Evolutionary conservation across 2,797 vertebrate genomes (phyloP).

Genomic region (Champsocephalus gunnari): DNA sequence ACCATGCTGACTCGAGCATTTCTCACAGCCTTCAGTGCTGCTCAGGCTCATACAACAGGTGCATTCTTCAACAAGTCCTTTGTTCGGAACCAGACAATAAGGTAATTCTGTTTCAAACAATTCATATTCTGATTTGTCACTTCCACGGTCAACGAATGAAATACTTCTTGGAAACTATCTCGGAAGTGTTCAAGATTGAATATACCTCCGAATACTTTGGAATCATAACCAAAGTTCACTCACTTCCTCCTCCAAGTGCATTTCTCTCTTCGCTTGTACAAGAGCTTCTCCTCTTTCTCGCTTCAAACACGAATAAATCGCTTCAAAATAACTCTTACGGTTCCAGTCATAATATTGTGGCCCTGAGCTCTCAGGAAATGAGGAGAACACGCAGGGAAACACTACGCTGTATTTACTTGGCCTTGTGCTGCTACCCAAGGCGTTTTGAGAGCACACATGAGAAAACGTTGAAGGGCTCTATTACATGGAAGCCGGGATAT

Average conservation of each 20-base stretch:
- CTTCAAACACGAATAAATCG: conserved; percentile 48
- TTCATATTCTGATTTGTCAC: background rate
- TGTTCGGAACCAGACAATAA: background rate
- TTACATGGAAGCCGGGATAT: conserved; percentile 15
- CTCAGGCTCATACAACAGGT: conserved; percentile 17
- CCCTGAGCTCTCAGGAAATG: conserved; percentile 68
- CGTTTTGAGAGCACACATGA: conserved; percentile 44
- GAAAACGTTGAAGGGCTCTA: conserved; percentile 60
- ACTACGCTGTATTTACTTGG: conserved; percentile 43
- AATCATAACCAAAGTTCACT: conserved; percentile 19
- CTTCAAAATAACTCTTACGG: conserved; percentile 35
- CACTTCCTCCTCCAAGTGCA: conserved; percentile 17
- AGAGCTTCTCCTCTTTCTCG: conserved; percentile 28
- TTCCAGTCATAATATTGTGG: conserved; percentile 68
- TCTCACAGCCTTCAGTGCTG: conserved; percentile 8
- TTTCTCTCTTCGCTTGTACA: conserved; percentile 19
- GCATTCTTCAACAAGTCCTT: conserved; percentile 7
- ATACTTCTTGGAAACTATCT: conserved; percentile 12
- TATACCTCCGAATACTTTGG: conserved; percentile 1
- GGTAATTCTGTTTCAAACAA: background rate
- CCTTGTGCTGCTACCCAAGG: conserved; percentile 48
- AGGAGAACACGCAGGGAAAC: conserved; percentile 40
- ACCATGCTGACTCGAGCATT: conserved; percentile 45
- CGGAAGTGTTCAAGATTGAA: background rate
- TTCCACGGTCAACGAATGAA: background rate